Percentiles rank a stretch among this genome's conserved stretches.
Conservation (phyloP, 2,888 invertebrate genomes). For the Chrysina gloriosa region DNA sequence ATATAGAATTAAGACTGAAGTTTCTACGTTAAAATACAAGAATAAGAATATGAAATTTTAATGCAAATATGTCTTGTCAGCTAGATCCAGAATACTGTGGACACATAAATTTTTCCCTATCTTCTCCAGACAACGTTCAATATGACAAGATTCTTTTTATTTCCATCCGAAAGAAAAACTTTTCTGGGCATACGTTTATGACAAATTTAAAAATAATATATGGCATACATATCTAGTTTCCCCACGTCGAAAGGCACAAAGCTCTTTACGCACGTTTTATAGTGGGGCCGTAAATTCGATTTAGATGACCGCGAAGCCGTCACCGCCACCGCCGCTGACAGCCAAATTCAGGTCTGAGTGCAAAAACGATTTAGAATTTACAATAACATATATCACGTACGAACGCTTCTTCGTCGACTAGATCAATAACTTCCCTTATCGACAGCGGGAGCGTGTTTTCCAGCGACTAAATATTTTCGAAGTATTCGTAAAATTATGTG, state of each 20-base stretch:
- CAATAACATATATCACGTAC: constrained; percentile 36
- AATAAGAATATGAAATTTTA: too few species aligned
- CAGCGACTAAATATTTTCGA: not conserved
- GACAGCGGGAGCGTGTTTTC: not conserved
- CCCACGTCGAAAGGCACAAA: constrained; percentile 48
- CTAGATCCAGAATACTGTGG: not conserved
- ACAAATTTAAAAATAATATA: constrained; percentile 63
- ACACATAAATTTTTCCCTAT: constrained; percentile 10
- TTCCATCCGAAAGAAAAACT: constrained; percentile 45
- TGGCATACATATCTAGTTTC: constrained; percentile 57
- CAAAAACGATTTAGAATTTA: constrained; percentile 54
- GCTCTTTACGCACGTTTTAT: constrained; percentile 54
- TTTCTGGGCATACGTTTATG: constrained; percentile 58
- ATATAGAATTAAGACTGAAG: too few species aligned
- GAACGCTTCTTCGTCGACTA: not conserved
- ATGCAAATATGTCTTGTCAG: not conserved
- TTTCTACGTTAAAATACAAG: too few species aligned
- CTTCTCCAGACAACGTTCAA: not conserved
- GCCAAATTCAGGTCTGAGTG: constrained; percentile 53
- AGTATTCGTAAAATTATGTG: too few species aligned
- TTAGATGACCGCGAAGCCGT: constrained; percentile 59
- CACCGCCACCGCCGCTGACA: constrained; percentile 55
- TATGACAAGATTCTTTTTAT: constrained; percentile 12
- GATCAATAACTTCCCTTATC: constrained; percentile 9
- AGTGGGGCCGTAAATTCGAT: constrained; percentile 62